These are phyloP conservation scores for Trididemnum nubilum DNA, from an alignment of 23 tunicate genomes.

Conservation along the genomic window DNA sequence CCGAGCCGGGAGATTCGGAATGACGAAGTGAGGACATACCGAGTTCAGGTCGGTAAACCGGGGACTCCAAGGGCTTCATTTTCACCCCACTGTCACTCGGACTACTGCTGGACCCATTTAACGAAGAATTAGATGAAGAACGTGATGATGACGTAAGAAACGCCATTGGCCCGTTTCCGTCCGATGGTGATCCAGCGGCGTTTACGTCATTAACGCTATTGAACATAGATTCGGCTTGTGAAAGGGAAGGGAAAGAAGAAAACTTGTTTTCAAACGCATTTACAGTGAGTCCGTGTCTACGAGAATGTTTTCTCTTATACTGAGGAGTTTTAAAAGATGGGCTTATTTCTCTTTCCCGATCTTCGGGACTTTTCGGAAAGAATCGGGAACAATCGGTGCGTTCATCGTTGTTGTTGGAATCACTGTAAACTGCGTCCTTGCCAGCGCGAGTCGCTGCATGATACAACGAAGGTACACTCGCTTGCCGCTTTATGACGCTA, in stretches of 20 bases:
- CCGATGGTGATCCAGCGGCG: background rate
- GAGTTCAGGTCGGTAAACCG: background rate
- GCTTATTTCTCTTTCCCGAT: background rate
- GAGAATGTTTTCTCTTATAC: background rate
- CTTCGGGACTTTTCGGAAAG: constrained; percentile 41
- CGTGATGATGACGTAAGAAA: constrained; percentile 17
- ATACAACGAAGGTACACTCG: constrained; percentile 32
- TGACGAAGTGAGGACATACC: background rate
- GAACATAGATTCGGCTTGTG: constrained; percentile 22
- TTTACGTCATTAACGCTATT: constrained; percentile 57
- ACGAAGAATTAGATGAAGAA: constrained; percentile 45
- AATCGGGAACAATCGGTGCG: constrained; percentile 10
- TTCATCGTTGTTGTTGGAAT: constrained; percentile 40
- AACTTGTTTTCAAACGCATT: constrained; percentile 5
- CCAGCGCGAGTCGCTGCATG: background rate
- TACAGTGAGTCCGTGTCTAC: constrained; percentile 30
- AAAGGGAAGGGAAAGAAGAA: background rate
- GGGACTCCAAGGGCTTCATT: constrained; percentile 3
- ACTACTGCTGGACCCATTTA: constrained; percentile 25
- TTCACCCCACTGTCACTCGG: background rate
- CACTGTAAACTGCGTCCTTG: constrained; percentile 30
- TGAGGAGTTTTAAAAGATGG: background rate
- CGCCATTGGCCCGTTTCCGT: background rate
- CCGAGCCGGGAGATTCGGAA: constrained; percentile 24
- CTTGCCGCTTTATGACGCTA: constrained; percentile 29